Percentiles rank a stretch among this genome's conserved stretches.
Evolutionary conservation across 1,140 invertebrate species (phyloP).

Genomic region (Lepidurus couesii): DNA sequence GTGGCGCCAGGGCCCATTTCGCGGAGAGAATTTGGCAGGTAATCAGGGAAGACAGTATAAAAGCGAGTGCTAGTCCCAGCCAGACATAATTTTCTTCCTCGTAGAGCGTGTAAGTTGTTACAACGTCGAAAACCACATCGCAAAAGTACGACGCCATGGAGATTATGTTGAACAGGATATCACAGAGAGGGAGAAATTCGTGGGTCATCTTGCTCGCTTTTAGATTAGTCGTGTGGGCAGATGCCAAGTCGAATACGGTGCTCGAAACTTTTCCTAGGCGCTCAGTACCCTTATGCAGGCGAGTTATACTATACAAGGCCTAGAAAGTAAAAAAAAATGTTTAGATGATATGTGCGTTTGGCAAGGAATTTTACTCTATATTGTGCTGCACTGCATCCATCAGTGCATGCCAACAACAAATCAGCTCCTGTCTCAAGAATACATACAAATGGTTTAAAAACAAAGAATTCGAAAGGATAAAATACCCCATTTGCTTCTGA

Average conservation of each 20-base stretch:
- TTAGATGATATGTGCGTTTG: too few species aligned
- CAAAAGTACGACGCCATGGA: slow-evolving; percentile 85
- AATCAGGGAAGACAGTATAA: slow-evolving; percentile 62
- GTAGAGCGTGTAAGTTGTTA: slow-evolving; percentile 73
- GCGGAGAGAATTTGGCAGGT: slow-evolving; percentile 60
- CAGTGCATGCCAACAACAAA: too few species aligned
- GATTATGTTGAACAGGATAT: slow-evolving; percentile 84
- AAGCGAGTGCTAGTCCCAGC: slow-evolving; percentile 58
- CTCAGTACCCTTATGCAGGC: neutral
- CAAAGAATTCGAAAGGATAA: neutral
- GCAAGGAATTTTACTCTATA: too few species aligned
- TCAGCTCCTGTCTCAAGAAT: too few species aligned
- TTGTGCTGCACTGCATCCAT: too few species aligned
- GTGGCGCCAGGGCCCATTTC: slow-evolving; percentile 49
- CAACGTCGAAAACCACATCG: slow-evolving; percentile 80
- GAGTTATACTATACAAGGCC: too few species aligned
- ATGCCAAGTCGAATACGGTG: neutral
- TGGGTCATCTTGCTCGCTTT: slow-evolving; percentile 37
- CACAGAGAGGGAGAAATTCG: slow-evolving; percentile 79
- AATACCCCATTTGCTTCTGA: neutral
- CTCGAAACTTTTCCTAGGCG: neutral
- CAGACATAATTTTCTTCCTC: slow-evolving; percentile 55
- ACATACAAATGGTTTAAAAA: neutral
- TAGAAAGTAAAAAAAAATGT: too few species aligned
- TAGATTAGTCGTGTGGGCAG: neutral